Conservation (phyloP, 2,888 invertebrate genomes). For the Drosophila falleni region DNA sequence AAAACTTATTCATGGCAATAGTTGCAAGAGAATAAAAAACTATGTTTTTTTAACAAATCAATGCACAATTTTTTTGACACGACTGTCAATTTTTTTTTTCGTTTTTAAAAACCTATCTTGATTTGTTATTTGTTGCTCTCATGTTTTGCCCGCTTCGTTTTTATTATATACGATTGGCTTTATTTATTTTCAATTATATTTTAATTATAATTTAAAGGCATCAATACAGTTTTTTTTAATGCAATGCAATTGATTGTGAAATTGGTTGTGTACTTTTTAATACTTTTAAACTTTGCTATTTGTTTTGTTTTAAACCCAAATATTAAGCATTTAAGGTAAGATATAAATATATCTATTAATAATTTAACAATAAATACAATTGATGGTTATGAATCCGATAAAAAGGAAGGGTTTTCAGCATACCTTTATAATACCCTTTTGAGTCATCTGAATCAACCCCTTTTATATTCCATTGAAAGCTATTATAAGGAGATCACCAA, state of each 20-base stretch:
- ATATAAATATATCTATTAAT: not conserved
- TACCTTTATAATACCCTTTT: not conserved
- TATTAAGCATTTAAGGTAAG: not conserved
- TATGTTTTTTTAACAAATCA: not conserved
- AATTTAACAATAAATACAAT: not conserved
- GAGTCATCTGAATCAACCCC: not conserved
- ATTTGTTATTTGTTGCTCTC: not conserved
- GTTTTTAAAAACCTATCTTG: not conserved
- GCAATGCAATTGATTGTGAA: not conserved
- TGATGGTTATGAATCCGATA: not conserved
- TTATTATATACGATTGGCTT: constrained; percentile 1
- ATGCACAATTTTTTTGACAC: constrained; percentile 1
- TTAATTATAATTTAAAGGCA: constrained; percentile 10
- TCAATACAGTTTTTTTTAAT: not conserved
- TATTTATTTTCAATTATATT: constrained; percentile 13
- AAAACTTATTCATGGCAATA: not conserved
- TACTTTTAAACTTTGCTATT: not conserved
- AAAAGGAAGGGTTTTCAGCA: not conserved
- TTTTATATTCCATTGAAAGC: not conserved
- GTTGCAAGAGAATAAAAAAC: not conserved
- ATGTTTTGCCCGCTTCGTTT: not conserved
- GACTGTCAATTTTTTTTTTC: not conserved
- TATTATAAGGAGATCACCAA: not conserved
- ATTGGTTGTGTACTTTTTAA: not conserved
- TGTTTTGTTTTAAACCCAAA: not conserved